Evolutionary conservation across 2,113 vertebrate genomes (phyloP).

Genomic region (Corythoichthys haematopterus): DNA sequence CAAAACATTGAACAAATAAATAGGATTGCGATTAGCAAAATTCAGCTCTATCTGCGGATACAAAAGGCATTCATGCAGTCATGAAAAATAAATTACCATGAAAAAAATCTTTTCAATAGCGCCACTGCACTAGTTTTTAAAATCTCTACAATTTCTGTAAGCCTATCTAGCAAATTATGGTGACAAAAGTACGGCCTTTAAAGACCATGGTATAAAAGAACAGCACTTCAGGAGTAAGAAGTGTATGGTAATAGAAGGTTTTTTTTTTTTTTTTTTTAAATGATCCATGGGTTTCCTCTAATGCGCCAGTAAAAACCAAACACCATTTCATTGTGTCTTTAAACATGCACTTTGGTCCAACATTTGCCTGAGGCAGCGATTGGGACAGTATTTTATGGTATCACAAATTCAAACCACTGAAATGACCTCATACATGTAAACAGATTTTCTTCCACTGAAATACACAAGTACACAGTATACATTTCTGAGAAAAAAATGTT

Average conservation of each 20-base stretch:
- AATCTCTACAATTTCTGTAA: background rate
- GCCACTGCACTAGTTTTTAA: background rate
- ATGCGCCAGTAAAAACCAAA: background rate
- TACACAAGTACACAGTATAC: no score
- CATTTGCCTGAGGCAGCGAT: slow-evolving; percentile 35
- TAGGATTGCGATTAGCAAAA: background rate
- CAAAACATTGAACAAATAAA: background rate
- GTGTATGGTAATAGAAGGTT: background rate
- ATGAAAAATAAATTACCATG: background rate
- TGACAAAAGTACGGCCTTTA: no score
- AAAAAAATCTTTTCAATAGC: background rate
- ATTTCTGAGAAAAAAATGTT: no score
- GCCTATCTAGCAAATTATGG: background rate
- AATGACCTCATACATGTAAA: no score
- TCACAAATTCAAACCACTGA: no score
- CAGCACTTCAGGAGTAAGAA: no score
- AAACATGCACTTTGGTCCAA: slow-evolving; percentile 54
- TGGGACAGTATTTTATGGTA: background rate
- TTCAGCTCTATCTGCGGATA: background rate
- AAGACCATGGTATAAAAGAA: no score
- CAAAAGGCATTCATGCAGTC: background rate
- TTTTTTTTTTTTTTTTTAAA: background rate
- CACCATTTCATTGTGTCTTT: background rate
- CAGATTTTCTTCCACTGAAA: no score
- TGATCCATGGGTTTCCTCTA: slow-evolving; percentile 2